phyloP scores from a whole-genome alignment of 2,113 vertebrate genomes.

The Azemiops feae region DNA sequence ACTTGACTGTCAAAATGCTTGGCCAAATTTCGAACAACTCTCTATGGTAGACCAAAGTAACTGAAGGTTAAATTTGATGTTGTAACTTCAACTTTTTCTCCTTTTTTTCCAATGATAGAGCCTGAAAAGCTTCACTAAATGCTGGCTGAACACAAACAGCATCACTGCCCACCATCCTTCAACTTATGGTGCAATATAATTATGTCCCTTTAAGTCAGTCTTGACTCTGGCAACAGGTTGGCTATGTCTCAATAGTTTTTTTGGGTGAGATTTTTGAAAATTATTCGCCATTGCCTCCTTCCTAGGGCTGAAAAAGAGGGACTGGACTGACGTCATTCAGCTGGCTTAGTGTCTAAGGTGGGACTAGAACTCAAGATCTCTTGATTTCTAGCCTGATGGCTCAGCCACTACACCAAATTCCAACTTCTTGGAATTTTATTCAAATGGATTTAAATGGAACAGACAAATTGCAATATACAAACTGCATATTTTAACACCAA shows the following conservation, averaged over 20 bases:
- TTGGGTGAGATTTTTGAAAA: not conserved
- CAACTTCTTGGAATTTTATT: not conserved
- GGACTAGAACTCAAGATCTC: not conserved
- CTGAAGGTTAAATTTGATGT: not conserved
- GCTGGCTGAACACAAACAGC: not conserved
- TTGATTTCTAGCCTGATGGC: not conserved
- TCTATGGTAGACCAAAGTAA: not conserved
- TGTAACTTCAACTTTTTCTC: not conserved
- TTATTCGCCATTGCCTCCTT: not conserved
- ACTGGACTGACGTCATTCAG: not conserved
- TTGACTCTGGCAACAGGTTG: not conserved
- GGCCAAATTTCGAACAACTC: not conserved
- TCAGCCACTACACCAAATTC: not conserved
- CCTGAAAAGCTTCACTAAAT: not conserved
- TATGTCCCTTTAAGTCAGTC: not conserved
- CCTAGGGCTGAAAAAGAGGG: not conserved
- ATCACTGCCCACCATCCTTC: not conserved
- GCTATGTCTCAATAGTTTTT: not conserved
- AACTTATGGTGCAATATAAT: not conserved
- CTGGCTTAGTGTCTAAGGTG: not conserved
- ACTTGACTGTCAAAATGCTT: not conserved
- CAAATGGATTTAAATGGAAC: not conserved
- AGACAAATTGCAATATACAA: not conserved
- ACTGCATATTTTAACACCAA: not conserved
- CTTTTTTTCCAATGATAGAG: not conserved